Base-by-base conservation (phyloP, 1,140 invertebrate species). In the Aleiodes sp. region DNA sequence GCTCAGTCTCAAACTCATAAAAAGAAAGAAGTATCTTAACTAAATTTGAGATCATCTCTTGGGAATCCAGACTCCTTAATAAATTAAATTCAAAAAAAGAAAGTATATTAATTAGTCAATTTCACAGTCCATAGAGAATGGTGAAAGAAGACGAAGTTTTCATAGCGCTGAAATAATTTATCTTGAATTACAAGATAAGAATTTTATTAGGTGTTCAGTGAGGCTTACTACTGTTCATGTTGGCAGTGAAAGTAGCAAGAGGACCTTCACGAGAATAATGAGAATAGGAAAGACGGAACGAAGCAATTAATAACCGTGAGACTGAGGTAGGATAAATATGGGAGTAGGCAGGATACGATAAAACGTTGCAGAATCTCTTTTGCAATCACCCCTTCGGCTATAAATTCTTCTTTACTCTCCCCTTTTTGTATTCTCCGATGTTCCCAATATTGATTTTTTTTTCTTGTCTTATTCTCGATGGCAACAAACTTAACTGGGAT, bases 261-360 rank as follows among this genome's bases (percentile, higher is more conserved):
- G 46, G 46, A 1, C 46, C 21, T 52, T 10, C 9, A 2, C 9
- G 3, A 21, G 8, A 52, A 12, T 52, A 52, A 52, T 52, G 19
- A 52, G 46, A 2, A 10, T 1, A 59, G 2, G n/a, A 31, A 31
- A 59, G 14, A 1, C n/a, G 8, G 7, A 59, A 31, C 12, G 28
- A 59, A n/a, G 28, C 56, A 12, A 59, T 59, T 29, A 59, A 59
- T 59, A 52, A 52, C 46, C 1, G 2, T 26, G 46, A 24, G 2
- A 59, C n/a, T 31, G n/a, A 16, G 56, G 56, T 14, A 29, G 26
- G 26, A 59, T 29, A 59, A 59, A 59, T 59, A 59, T 29, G 28
- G 28, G n/a, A 31, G 56, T 12, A 31, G 56, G 28, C 56, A 31
- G 24, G 56, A 59, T 31, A 12, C n/a, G 56, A 59, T 59, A 59